Base-by-base conservation (phyloP, 2,113 vertebrate genomes). In the Cryptomyrus ogoouensis region DNA sequence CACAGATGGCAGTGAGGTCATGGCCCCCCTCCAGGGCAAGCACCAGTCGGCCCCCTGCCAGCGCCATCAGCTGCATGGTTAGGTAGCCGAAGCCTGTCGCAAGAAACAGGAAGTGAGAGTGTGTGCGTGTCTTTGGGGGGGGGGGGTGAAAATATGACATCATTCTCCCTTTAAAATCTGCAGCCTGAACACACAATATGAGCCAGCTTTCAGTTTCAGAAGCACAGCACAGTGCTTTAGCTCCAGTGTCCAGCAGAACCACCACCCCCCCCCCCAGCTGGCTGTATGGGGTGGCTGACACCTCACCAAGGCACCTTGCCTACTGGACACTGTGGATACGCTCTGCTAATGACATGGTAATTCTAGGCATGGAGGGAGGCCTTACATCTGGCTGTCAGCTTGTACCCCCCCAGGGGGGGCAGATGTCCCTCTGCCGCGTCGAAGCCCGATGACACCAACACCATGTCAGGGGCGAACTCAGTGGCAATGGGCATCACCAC, bases 401-500 rank as follows among this genome's bases (percentile, higher is more conserved):
- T 95, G 66, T 97, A 97, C 89, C 96, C 96, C n/a, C 96, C 96
- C 0, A 97, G 95, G 0, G 96, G 96, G 0, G 96, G 94, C 62
- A 96, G 96, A 93, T 97, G 96, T n/a, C 96, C 96, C 90, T 97
- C 96, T 77, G 97, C 96, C 0, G 96, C 89, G 3, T 89, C 89
- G 6, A 89, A 89, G 19, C 89, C 89, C 3, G 89, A 83, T 21
- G 89, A 89, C 5, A 89, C 89, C 77, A 89, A 53, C 35, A 89
- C 89, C 46, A 89, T 52, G 39, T 89, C 89, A 3, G 96, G 96
- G 88, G 96, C 95, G 49, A 97, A 97, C 86, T 97, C 96, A 0
- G 92, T 95, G 53, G 96, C 96, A 3, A 97, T 96, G 1, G 96
- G 96, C 96, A 97, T 97, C 90, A 97, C 96, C 80, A 97, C 96